A percentile compares a stretch with the other conserved stretches of the same genome.
These are phyloP conservation scores for Leptoteleia sp. DNA, from an alignment of 1,140 invertebrate genomes.

Conservation along the genomic window DNA sequence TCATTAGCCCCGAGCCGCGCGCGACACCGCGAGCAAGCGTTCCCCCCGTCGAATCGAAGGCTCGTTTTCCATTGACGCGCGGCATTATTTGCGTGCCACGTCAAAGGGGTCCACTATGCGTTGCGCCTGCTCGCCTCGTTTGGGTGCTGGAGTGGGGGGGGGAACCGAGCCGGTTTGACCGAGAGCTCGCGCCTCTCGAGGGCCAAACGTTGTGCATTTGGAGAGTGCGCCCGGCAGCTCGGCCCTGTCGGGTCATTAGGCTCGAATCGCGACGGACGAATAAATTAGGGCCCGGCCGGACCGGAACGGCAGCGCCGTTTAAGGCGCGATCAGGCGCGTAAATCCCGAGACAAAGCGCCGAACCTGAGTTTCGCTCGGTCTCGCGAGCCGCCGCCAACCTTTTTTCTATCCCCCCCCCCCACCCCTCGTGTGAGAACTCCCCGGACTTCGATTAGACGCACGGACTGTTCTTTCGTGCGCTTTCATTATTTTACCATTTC, in stretches of 20 bases:
- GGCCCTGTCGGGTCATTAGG: slow-evolving; percentile 62
- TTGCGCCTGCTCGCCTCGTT: slow-evolving; percentile 20
- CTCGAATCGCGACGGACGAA: slow-evolving; percentile 64
- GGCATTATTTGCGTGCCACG: slow-evolving; percentile 35
- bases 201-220: slow-evolving; percentile 47
- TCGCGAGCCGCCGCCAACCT: no score
- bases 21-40: no score
- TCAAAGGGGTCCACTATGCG: slow-evolving; percentile 31
- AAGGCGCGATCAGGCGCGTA: slow-evolving; percentile 61
- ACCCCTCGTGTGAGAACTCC: slow-evolving; percentile 49
- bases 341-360: slow-evolving; percentile 57
- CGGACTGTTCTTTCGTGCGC: slow-evolving; percentile 20
- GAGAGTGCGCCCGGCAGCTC: slow-evolving; percentile 26
- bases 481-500: slow-evolving; percentile 37
- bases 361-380: slow-evolving; percentile 41
- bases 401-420: no score
- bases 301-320: slow-evolving; percentile 58
- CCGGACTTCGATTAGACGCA: slow-evolving; percentile 17
- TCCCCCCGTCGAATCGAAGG: slow-evolving; percentile 3
- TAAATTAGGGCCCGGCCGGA: slow-evolving; percentile 62
- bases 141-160: neutral
- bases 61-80: slow-evolving; percentile 29
- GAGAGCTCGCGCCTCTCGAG: slow-evolving; percentile 38
- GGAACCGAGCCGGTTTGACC: slow-evolving; percentile 33
- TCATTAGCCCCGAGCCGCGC: no score